Evolutionary conservation across 2,113 vertebrate species (phyloP).

Genomic region (Rafetus swinhoei): DNA sequence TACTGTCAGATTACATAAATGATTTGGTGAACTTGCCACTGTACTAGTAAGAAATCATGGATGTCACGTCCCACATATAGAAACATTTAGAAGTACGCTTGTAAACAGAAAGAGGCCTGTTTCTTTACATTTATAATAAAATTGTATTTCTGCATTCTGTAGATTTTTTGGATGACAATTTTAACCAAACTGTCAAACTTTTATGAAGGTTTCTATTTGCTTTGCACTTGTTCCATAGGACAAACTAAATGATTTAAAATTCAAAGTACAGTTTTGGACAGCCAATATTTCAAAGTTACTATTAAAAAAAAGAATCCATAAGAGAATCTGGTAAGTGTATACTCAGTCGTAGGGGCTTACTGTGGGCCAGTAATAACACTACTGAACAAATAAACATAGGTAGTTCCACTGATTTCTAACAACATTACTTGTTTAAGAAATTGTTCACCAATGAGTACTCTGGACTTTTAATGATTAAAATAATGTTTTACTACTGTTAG

Average conservation of each 20-base stretch:
- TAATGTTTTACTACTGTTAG: not conserved
- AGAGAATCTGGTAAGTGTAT: not conserved
- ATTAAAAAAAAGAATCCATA: not conserved
- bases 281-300: not conserved
- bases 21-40: not conserved
- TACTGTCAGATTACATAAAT: not conserved
- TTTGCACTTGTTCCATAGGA: not conserved
- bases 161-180: not conserved
- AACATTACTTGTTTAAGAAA: not conserved
- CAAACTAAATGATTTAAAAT: not conserved
- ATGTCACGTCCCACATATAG: not conserved
- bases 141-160: not conserved
- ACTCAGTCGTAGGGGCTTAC: not conserved
- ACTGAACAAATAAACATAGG: not conserved
- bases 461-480: not conserved
- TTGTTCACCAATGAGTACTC: not conserved
- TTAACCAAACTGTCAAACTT: not conserved
- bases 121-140: not conserved
- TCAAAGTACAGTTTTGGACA: not conserved
- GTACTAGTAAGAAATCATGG: not conserved
- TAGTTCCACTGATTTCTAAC: not conserved
- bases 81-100: not conserved
- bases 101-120: not conserved
- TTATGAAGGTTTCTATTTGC: not conserved
- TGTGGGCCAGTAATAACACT: not conserved